Percentiles rank a stretch among this genome's conserved stretches.
Conservation (phyloP, 1,140 invertebrate species). For the Rhagoletis zephyria region DNA sequence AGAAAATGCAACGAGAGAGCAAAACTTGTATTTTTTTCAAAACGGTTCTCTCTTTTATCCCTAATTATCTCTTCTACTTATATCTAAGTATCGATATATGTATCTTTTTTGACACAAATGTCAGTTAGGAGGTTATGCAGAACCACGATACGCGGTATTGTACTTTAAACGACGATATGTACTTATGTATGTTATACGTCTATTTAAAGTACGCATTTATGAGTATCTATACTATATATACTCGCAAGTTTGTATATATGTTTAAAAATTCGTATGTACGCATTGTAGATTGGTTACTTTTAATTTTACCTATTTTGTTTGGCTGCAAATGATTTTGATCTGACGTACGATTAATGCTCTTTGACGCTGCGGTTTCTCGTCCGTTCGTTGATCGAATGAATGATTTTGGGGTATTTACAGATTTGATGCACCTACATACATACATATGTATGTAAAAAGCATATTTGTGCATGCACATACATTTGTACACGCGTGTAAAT, state of each 20-base stretch:
- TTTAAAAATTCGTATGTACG: neutral
- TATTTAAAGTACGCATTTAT: neutral
- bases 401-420: constrained; percentile 44
- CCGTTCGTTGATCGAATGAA: constrained; percentile 17
- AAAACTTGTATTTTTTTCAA: no score
- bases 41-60: no score
- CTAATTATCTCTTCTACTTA: no score
- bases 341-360: constrained; percentile 14
- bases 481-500: neutral
- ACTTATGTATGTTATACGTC: neutral
- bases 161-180: neutral
- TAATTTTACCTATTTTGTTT: constrained; percentile 38
- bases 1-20: no score
- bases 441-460: neutral
- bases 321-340: constrained; percentile 30
- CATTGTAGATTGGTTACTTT: neutral
- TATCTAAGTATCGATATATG: no score
- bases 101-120: neutral
- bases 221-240: neutral
- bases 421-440: neutral
- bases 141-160: no score
- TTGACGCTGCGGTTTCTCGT: constrained; percentile 6
- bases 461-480: no score
- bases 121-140: no score
- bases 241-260: neutral